phyloP scores from a whole-genome alignment of 2,113 vertebrate species.

The Globicephala melas region DNA sequence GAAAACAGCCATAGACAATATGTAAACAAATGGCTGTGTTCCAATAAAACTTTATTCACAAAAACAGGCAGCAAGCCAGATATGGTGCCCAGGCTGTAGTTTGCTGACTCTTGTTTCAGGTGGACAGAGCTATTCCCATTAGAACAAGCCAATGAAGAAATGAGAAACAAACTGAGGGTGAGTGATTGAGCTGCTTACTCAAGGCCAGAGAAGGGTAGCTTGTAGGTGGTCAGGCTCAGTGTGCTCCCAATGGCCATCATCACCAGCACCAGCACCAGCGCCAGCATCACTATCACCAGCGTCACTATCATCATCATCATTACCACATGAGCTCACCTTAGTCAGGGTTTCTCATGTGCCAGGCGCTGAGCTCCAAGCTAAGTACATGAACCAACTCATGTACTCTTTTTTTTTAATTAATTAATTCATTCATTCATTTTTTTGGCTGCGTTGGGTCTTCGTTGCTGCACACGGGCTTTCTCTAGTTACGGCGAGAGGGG shows the following conservation, averaged over 20 bases:
- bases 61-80: neutral
- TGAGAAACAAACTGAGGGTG: neutral
- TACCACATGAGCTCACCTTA: neutral
- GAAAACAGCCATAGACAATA: neutral
- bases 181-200: neutral
- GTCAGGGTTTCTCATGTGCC: neutral
- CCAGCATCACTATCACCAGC: neutral
- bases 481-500: no score
- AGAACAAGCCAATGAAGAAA: neutral
- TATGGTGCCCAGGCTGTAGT: neutral
- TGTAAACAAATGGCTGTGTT: neutral
- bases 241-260: neutral
- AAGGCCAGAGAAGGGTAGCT: neutral
- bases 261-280: neutral
- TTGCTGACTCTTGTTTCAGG: neutral
- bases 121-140: neutral
- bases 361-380: neutral
- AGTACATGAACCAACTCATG: neutral
- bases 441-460: no score
- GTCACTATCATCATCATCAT: neutral
- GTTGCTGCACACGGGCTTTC: no score
- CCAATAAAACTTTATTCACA: slow-evolving; percentile 16
- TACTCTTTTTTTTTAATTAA: neutral
- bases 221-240: neutral
- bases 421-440: no score